Conservation (phyloP, 2,797 vertebrate species). For the Hipposideros larvatus region DNA sequence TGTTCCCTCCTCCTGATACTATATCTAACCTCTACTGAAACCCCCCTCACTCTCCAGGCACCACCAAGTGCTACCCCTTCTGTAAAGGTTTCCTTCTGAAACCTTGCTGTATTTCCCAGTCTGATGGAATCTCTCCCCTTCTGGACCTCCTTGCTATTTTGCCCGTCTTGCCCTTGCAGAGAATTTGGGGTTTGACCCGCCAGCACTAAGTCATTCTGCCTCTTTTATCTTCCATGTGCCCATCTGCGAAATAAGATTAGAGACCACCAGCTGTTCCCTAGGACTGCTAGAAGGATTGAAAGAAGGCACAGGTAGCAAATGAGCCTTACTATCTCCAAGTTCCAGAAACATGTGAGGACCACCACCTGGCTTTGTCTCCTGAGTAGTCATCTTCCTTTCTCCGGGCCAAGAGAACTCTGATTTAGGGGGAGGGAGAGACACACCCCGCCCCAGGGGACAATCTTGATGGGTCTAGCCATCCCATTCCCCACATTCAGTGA, state of each 20-base stretch:
- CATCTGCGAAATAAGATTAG: background rate
- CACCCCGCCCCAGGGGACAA: too few relatives aligned
- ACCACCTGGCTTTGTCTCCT: too few relatives aligned
- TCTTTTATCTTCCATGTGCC: background rate
- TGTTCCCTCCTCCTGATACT: too few relatives aligned
- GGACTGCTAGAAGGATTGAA: background rate
- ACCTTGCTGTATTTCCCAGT: background rate
- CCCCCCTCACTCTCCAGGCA: background rate
- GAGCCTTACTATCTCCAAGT: background rate
- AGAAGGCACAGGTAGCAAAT: background rate
- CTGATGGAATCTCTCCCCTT: rapidly evolving
- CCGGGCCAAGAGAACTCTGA: background rate
- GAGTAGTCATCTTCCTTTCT: background rate
- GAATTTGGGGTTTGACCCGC: background rate
- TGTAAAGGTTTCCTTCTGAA: too few relatives aligned
- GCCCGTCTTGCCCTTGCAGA: background rate
- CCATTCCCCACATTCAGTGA: background rate
- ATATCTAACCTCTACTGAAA: background rate
- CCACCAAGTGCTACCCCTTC: background rate
- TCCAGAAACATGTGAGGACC: background rate
- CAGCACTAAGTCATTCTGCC: background rate
- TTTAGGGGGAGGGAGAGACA: too few relatives aligned
- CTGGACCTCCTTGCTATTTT: background rate
- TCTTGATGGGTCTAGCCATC: background rate
- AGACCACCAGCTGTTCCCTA: background rate